A percentile compares a stretch with the other conserved stretches of the same genome.
Conservation (phyloP, 2,888 invertebrate genomes). For the Mythimna impura region DNA sequence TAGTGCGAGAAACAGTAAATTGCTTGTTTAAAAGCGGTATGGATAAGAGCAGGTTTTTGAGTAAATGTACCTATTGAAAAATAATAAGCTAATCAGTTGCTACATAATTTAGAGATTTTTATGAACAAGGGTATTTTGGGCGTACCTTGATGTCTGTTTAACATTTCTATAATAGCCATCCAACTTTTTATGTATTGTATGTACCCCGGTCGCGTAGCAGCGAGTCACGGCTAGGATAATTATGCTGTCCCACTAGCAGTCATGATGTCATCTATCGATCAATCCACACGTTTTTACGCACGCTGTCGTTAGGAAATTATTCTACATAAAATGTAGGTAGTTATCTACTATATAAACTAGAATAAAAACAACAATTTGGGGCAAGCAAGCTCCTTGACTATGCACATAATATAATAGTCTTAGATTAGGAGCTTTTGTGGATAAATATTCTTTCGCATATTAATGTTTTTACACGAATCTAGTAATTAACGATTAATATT, state of each 20-base stretch:
- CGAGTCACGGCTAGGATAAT: constrained; percentile 25
- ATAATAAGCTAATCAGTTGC: neutral
- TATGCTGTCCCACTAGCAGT: neutral
- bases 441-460: neutral
- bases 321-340: neutral
- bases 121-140: neutral
- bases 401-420: neutral
- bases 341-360: constrained; percentile 1
- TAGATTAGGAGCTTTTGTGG: neutral
- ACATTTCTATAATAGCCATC: neutral
- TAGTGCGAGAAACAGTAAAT: too few species aligned
- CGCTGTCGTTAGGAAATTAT: neutral
- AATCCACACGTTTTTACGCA: constrained; percentile 9
- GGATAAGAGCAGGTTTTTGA: too few species aligned
- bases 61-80: too few species aligned
- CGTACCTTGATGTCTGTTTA: too few species aligned
- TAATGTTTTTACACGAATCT: neutral
- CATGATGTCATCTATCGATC: constrained; percentile 42
- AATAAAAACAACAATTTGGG: neutral
- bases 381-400: neutral
- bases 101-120: neutral
- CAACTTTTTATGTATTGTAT: constrained; percentile 13
- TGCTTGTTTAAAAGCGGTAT: too few species aligned
- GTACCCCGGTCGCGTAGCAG: constrained; percentile 31
- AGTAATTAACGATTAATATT: neutral